Conservation (phyloP, 2,888 invertebrate genomes). For the Chydorus sphaericus region DNA sequence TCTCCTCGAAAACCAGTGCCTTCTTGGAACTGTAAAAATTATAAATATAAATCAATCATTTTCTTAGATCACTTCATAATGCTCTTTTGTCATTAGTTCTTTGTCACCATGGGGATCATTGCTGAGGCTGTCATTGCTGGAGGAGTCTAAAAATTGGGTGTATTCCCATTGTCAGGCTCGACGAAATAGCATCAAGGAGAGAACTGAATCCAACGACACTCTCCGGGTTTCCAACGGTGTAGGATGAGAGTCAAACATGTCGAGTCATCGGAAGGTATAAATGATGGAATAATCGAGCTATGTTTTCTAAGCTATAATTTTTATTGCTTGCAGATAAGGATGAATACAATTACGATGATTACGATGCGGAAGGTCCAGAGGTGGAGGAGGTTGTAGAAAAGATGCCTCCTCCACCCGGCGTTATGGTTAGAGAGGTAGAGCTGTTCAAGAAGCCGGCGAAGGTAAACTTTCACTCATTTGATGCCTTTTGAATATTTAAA, state of each 20-base stretch:
- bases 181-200: conserved; percentile 13
- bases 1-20: too few relatives aligned
- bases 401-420: conserved; percentile 57
- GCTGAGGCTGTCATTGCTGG: conserved; percentile 55
- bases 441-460: conserved; percentile 59
- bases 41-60: too few relatives aligned
- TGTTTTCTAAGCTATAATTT: background rate
- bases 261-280: background rate
- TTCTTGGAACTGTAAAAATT: too few relatives aligned
- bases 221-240: too few relatives aligned
- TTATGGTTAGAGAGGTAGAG: conserved; percentile 73
- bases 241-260: background rate
- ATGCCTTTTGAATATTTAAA: background rate
- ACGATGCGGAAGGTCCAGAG: too few relatives aligned
- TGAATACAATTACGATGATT: too few relatives aligned
- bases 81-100: too few relatives aligned
- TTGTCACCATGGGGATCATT: too few relatives aligned
- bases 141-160: conserved; percentile 49
- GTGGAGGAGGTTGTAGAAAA: conserved; percentile 9
- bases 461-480: conserved; percentile 21
- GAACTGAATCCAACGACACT: background rate
- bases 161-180: conserved; percentile 33
- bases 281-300: too few relatives aligned
- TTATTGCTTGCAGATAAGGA: background rate
- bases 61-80: too few relatives aligned